These are phyloP conservation scores for Ormyrus pomaceus DNA, from an alignment of 2,888 invertebrate genomes.

Conservation along the genomic window DNA sequence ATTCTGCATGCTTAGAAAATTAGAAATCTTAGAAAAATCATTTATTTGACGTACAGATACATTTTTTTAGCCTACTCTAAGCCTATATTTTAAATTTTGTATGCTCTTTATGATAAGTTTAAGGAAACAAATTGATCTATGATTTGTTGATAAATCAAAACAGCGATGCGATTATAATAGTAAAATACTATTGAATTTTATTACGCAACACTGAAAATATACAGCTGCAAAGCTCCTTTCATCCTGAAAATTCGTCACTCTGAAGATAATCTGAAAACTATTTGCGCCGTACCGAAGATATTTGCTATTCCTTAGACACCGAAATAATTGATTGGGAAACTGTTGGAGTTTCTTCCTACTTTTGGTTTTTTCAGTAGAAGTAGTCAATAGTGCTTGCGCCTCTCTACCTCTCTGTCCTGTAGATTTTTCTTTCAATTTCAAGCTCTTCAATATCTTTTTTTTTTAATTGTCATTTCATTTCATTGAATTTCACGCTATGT, in stretches of 20 bases:
- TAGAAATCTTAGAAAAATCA: neutral
- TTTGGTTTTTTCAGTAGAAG: slow-evolving; percentile 28
- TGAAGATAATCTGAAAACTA: slow-evolving; percentile 12
- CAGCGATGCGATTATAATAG: too few species aligned
- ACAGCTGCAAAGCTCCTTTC: neutral
- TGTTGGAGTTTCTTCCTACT: slow-evolving; percentile 51
- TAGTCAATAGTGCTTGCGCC: slow-evolving; percentile 22
- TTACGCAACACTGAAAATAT: neutral
- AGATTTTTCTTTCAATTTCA: slow-evolving; percentile 9
- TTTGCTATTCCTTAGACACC: neutral
- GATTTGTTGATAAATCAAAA: too few species aligned
- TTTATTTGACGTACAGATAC: too few species aligned
- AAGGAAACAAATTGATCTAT: too few species aligned
- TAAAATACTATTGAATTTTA: too few species aligned
- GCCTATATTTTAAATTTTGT: too few species aligned
- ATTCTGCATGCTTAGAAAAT: neutral
- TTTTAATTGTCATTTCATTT: slow-evolving; percentile 4
- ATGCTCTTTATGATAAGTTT: too few species aligned
- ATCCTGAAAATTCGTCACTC: neutral
- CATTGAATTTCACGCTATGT: neutral
- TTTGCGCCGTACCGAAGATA: slow-evolving; percentile 17
- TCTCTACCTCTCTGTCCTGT: slow-evolving; percentile 25
- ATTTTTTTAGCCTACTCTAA: too few species aligned
- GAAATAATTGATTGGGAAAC: neutral
- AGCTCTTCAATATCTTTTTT: slow-evolving; percentile 19